These are phyloP conservation scores for Montifringilla adamsi DNA, from an alignment of 2,113 vertebrate genomes.

Conservation along the genomic window DNA sequence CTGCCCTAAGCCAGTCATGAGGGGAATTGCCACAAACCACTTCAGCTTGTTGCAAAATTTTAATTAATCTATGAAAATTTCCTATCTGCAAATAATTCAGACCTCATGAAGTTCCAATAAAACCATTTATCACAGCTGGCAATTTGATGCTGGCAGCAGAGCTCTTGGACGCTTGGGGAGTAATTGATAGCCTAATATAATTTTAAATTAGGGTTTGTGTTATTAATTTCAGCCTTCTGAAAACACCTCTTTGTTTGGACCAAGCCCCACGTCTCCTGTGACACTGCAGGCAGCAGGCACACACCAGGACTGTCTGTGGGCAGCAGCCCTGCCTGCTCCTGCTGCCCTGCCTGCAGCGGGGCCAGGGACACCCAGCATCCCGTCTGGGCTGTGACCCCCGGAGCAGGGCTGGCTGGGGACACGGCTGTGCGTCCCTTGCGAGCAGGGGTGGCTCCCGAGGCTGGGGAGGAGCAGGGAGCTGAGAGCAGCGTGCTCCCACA, in stretches of 20 bases:
- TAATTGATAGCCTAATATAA: constrained; percentile 69
- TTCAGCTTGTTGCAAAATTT: constrained; percentile 31
- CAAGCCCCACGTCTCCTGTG: not conserved
- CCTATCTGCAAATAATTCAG: constrained; percentile 60
- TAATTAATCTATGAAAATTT: constrained; percentile 66
- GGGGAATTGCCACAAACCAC: not conserved
- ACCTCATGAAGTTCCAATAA: constrained; percentile 59
- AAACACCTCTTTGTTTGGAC: constrained; percentile 41
- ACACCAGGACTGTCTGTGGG: fast-evolving
- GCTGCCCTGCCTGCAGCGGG: fast-evolving
- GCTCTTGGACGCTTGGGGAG: not conserved
- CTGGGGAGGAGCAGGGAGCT: not conserved
- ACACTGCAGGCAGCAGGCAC: fast-evolving
- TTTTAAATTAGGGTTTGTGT: constrained; percentile 65
- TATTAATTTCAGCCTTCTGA: constrained; percentile 57
- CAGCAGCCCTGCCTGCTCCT: not conserved
- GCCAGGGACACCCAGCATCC: not conserved
- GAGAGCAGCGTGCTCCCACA: fast-evolving
- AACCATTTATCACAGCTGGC: constrained; percentile 66
- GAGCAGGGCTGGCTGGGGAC: not conserved
- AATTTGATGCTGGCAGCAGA: constrained; percentile 57
- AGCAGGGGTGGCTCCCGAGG: not conserved
- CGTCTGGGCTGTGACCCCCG: fast-evolving
- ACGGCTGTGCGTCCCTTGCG: fast-evolving
- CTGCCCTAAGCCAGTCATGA: not conserved